A percentile compares a stretch with the other conserved stretches of the same genome.
Evolutionary conservation across 2,888 invertebrate species (phyloP).

Genomic region (Macaria liturata): DNA sequence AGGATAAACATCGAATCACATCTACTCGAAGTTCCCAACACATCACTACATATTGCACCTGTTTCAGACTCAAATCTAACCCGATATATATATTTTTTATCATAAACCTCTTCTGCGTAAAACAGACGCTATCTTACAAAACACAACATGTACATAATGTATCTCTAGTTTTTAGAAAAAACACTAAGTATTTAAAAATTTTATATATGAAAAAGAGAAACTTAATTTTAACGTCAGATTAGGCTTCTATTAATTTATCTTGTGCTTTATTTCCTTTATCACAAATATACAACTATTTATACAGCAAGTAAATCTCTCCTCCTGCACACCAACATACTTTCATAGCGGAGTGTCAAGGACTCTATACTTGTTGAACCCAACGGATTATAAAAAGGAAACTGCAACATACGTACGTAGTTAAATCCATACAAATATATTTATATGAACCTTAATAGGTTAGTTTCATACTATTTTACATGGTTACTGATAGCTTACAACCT

Average conservation of each 20-base stretch:
- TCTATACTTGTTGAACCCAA: too few relatives aligned
- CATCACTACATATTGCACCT: constrained; percentile 65
- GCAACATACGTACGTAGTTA: too few relatives aligned
- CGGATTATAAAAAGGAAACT: too few relatives aligned
- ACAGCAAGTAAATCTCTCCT: constrained; percentile 57
- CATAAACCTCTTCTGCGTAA: constrained; percentile 51
- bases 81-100: constrained; percentile 46
- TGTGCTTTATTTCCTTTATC: constrained; percentile 80
- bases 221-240: constrained; percentile 71
- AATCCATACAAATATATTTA: too few relatives aligned
- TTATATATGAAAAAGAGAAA: constrained; percentile 59
- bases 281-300: constrained; percentile 72
- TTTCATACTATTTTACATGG: too few relatives aligned
- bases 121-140: constrained; percentile 55
- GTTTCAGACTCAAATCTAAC: constrained; percentile 59
- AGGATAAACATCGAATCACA: constrained; percentile 37
- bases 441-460: too few relatives aligned
- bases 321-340: constrained; percentile 64
- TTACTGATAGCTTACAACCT: too few relatives aligned
- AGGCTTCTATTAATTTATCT: constrained; percentile 76
- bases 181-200: constrained; percentile 61
- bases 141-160: constrained; percentile 58
- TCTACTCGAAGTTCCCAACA: constrained; percentile 43
- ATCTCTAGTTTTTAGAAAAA: constrained; percentile 61
- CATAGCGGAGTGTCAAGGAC: constrained; percentile 49